These are phyloP conservation scores for Nomada lathburiana DNA, from an alignment of 2,888 invertebrate species.

Conservation along the genomic window DNA sequence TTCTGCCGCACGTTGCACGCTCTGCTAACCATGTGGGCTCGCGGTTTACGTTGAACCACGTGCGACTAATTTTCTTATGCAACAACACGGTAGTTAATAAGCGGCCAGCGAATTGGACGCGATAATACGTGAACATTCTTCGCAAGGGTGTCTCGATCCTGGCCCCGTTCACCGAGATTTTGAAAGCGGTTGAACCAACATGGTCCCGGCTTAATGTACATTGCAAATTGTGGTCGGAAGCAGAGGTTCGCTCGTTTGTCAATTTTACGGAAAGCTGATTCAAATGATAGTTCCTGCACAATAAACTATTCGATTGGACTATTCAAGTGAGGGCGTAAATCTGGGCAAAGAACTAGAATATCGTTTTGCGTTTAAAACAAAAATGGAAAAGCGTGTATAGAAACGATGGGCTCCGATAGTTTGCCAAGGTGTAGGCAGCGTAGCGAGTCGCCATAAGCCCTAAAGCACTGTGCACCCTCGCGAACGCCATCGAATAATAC, in stretches of 20 bases:
- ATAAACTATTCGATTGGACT: not conserved
- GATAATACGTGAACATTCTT: slow-evolving; percentile 10
- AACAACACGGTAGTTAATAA: slow-evolving; percentile 36
- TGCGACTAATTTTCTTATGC: slow-evolving; percentile 66
- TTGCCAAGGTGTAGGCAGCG: not conserved
- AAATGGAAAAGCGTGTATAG: too few relatives aligned
- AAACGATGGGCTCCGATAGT: too few relatives aligned
- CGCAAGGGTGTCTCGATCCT: not conserved
- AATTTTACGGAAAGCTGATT: not conserved
- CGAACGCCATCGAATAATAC: slow-evolving; percentile 23
- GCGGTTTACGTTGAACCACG: slow-evolving; percentile 23
- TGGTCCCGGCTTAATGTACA: not conserved
- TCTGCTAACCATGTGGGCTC: slow-evolving; percentile 65
- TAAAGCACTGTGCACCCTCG: not conserved
- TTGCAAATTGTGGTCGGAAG: not conserved
- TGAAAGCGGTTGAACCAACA: slow-evolving; percentile 9
- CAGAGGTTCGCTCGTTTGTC: not conserved
- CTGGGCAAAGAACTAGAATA: not conserved
- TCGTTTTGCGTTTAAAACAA: too few relatives aligned
- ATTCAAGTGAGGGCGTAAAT: not conserved
- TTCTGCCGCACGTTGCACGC: slow-evolving; percentile 53
- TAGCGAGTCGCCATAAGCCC: not conserved
- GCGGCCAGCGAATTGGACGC: not conserved
- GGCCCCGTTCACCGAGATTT: not conserved
- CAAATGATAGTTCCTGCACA: not conserved